Evolutionary conservation across 2,888 invertebrate genomes (phyloP).

Genomic region (Cephus spinipes): DNA sequence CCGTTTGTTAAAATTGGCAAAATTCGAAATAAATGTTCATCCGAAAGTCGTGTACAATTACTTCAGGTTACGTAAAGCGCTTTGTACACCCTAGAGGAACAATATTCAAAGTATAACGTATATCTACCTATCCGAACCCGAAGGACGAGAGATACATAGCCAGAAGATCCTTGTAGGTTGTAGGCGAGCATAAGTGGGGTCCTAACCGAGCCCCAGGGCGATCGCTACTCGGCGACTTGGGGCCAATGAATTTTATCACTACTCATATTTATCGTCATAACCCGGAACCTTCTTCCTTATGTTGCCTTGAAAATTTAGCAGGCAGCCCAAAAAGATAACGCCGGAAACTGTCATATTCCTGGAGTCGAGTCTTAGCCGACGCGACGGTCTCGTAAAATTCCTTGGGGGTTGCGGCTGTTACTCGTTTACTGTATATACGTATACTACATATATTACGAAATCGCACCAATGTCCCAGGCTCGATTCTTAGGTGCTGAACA

Average conservation of each 20-base stretch:
- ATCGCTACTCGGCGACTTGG: conserved; percentile 19
- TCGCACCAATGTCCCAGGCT: neutral
- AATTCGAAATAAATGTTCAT: too few species aligned
- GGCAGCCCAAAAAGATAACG: conserved; percentile 22
- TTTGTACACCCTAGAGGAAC: neutral
- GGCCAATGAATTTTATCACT: conserved; percentile 50
- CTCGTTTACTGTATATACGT: too few species aligned
- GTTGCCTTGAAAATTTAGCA: neutral
- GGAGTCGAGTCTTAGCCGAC: too few species aligned
- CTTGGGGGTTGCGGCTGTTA: neutral
- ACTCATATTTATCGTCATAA: conserved; percentile 41
- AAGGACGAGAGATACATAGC: neutral
- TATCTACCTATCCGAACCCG: neutral
- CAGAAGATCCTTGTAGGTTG: neutral
- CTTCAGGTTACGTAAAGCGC: neutral
- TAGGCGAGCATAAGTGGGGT: conserved; percentile 1
- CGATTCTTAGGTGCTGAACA: neutral
- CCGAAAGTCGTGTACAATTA: too few species aligned
- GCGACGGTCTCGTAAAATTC: neutral
- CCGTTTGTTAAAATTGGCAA: too few species aligned
- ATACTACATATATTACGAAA: neutral
- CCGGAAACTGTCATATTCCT: conserved; percentile 3
- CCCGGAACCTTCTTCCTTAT: neutral
- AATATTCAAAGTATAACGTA: neutral
- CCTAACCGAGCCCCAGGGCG: conserved; percentile 4